A percentile compares a stretch with the other conserved stretches of the same genome.
phyloP scores from a whole-genome alignment of 2,797 vertebrate genomes.

The Anniella stebbinsi region DNA sequence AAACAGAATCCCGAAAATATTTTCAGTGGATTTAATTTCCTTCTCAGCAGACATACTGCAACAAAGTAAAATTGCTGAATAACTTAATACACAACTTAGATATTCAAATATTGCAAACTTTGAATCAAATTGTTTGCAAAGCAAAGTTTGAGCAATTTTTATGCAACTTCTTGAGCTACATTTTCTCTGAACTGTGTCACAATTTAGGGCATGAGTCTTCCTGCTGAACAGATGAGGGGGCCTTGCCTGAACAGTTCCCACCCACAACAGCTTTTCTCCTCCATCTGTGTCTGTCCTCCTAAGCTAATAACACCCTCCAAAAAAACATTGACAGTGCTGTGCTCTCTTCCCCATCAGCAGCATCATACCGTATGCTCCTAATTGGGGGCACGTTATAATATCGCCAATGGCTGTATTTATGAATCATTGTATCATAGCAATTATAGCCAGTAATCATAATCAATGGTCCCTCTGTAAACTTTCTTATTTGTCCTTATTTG shows the following conservation, averaged over 20 bases:
- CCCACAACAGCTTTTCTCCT: not conserved
- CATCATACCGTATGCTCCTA: not conserved
- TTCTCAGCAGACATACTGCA: slow-evolving; percentile 9
- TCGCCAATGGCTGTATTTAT: not conserved
- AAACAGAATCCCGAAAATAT: slow-evolving; percentile 37
- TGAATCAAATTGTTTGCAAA: slow-evolving; percentile 13
- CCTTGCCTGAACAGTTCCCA: not conserved
- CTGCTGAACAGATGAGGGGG: not conserved
- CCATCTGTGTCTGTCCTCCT: not conserved
- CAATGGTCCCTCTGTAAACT: not conserved
- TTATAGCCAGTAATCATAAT: not conserved
- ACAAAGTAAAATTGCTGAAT: slow-evolving; percentile 25
- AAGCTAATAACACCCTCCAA: not conserved
- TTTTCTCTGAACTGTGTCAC: not conserved
- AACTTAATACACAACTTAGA: not conserved
- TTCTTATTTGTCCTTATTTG: not conserved
- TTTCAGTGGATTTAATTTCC: slow-evolving; percentile 38
- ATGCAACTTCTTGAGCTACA: not conserved
- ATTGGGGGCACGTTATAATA: not conserved
- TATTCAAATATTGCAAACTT: not conserved
- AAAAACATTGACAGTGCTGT: not conserved
- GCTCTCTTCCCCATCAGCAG: not conserved
- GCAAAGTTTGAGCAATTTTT: not conserved
- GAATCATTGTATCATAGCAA: not conserved
- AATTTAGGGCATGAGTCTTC: not conserved